A percentile compares a stretch with the other conserved stretches of the same genome.
Conservation (phyloP, 2,113 vertebrate species). For the Stigmatopora nigra region DNA sequence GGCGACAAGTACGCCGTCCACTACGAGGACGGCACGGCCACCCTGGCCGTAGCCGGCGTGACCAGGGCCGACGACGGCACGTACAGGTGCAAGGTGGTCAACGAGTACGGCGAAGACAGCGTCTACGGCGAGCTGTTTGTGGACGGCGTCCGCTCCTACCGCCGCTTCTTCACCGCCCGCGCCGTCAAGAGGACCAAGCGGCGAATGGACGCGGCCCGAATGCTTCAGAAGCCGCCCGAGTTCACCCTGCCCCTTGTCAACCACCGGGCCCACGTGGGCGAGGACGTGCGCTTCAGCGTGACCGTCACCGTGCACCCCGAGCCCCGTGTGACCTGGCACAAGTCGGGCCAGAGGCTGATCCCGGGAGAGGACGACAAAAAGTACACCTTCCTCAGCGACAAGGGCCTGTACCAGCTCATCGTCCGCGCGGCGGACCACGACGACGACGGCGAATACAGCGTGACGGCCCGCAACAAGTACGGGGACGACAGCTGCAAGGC, state of each 20-base stretch:
- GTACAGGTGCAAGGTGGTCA: constrained; percentile 92
- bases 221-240: constrained; percentile 91
- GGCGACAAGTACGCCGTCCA: constrained; percentile 87
- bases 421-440: constrained; percentile 79
- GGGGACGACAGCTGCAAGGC: constrained; percentile 97
- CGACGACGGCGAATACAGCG: constrained; percentile 89
- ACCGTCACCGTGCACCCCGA: constrained; percentile 98
- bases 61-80: constrained; percentile 88
- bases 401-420: constrained; percentile 89
- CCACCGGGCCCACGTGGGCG: constrained; percentile 83
- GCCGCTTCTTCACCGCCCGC: constrained; percentile 81
- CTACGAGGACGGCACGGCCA: constrained; percentile 88
- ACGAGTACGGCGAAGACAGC: constrained; percentile 95
- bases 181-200: constrained; percentile 88
- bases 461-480: constrained; percentile 86
- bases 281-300: constrained; percentile 86
- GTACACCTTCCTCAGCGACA: constrained; percentile 89
- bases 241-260: constrained; percentile 93
- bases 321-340: constrained; percentile 91
- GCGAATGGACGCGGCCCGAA: constrained; percentile 84
- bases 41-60: constrained; percentile 82
- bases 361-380: constrained; percentile 87
- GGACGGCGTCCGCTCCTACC: constrained; percentile 81
- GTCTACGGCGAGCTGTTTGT: constrained; percentile 91
- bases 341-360: constrained; percentile 92